These are phyloP conservation scores for Proisotoma minuta DNA, from an alignment of 2,888 invertebrate species.

Conservation along the genomic window DNA sequence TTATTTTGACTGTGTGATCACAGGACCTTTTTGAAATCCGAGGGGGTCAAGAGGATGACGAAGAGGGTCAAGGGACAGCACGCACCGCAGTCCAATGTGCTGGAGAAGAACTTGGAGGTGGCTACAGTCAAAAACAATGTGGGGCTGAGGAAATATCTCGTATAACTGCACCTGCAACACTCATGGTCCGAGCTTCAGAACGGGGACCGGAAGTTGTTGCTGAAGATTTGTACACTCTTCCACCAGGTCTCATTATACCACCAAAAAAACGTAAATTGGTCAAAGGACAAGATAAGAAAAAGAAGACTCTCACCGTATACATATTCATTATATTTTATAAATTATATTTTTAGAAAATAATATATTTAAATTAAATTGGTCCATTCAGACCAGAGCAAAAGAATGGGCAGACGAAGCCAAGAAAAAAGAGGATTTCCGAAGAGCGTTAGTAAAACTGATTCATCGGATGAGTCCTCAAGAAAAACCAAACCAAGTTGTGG, in stretches of 20 bases:
- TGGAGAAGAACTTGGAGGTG: slow-evolving; percentile 16
- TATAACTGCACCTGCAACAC: slow-evolving; percentile 34
- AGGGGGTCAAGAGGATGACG: slow-evolving; percentile 4
- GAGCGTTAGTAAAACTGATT: slow-evolving; percentile 70
- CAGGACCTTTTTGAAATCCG: slow-evolving; percentile 20
- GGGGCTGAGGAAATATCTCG: slow-evolving; percentile 31
- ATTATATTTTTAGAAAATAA: too few species aligned
- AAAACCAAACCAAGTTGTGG: slow-evolving; percentile 50
- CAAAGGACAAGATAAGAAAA: slow-evolving; percentile 36
- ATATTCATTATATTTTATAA: background rate
- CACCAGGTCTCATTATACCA: slow-evolving; percentile 25
- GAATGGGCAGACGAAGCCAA: slow-evolving; percentile 47
- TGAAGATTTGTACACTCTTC: slow-evolving; percentile 40
- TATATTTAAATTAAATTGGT: slow-evolving; percentile 1
- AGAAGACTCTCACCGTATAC: slow-evolving; percentile 40
- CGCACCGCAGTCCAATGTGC: slow-evolving; percentile 20
- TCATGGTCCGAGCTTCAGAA: slow-evolving; percentile 31
- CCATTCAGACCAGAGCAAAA: slow-evolving; percentile 40
- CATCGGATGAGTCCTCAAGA: slow-evolving; percentile 49
- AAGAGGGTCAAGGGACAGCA: slow-evolving; percentile 7
- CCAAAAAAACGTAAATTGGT: too few species aligned
- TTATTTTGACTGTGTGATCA: too few species aligned
- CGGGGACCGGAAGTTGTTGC: slow-evolving; percentile 39
- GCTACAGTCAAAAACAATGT: slow-evolving; percentile 23
- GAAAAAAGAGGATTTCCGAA: slow-evolving; percentile 77